Conservation (phyloP, 23 tunicate genomes). For the Trididemnum miniatum region DNA sequence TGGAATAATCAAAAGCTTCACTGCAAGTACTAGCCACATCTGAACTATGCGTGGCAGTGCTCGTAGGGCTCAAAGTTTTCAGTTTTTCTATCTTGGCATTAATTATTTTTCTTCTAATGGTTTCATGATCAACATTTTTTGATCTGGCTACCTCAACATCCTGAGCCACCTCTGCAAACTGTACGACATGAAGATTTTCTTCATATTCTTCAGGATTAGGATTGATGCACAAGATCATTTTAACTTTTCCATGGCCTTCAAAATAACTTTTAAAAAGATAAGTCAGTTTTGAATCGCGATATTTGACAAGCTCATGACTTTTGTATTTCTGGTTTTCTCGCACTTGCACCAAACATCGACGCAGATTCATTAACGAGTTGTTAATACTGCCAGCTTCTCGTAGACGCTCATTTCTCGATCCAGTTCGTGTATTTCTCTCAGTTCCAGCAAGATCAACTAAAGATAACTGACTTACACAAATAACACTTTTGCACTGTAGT, state of each 20-base stretch:
- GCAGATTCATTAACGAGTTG: slow-evolving; percentile 91
- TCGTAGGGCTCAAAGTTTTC: background rate
- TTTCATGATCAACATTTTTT: slow-evolving; percentile 74
- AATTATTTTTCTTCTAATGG: slow-evolving; percentile 44
- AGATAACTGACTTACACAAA: slow-evolving; percentile 74
- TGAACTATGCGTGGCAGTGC: background rate
- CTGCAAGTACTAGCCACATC: background rate
- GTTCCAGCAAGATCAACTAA: slow-evolving; percentile 98
- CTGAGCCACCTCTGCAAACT: slow-evolving; percentile 95
- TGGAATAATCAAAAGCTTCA: background rate
- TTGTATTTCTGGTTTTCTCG: slow-evolving; percentile 88
- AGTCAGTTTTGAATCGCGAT: slow-evolving; percentile 93
- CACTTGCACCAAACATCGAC: slow-evolving; percentile 77
- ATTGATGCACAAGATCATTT: slow-evolving; percentile 92
- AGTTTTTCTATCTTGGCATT: slow-evolving; percentile 34
- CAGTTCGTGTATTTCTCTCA: slow-evolving; percentile 85
- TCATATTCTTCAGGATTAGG: slow-evolving; percentile 85
- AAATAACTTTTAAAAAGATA: slow-evolving; percentile 95
- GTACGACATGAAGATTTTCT: slow-evolving; percentile 94
- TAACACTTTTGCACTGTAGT: slow-evolving; percentile 62
- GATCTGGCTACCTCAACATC: slow-evolving; percentile 66
- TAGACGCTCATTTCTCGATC: slow-evolving; percentile 81
- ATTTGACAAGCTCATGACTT: slow-evolving; percentile 75
- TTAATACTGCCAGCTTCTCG: slow-evolving; percentile 97
- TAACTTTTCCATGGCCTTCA: slow-evolving; percentile 93